phyloP scores from a whole-genome alignment of 2,797 vertebrate genomes.

The Numenius phaeopus region DNA sequence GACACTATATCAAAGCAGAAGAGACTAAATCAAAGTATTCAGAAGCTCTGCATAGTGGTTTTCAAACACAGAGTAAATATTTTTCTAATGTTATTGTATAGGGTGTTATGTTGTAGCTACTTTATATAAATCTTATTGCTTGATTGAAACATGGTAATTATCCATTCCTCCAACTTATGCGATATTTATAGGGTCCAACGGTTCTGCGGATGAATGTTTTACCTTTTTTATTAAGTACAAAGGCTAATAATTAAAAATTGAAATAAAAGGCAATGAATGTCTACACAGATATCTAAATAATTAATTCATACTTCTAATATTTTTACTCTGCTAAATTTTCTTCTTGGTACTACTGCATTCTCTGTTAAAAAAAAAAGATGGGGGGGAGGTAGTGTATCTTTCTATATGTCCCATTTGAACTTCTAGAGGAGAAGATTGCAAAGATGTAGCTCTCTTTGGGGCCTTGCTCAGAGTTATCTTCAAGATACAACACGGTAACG shows the following conservation, averaged over 20 bases:
- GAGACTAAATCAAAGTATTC: neutral
- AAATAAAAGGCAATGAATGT: conserved; percentile 7
- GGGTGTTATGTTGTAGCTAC: neutral
- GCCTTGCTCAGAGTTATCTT: neutral
- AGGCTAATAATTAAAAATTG: conserved; percentile 35
- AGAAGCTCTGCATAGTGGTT: neutral
- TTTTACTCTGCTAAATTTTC: neutral
- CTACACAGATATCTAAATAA: conserved; percentile 13
- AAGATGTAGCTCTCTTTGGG: neutral
- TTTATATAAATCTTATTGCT: neutral
- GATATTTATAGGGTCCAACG: neutral
- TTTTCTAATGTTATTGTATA: neutral
- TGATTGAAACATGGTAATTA: conserved; percentile 19
- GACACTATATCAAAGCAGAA: neutral
- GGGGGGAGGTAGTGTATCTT: rapidly evolving
- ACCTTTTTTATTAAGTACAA: conserved; percentile 10
- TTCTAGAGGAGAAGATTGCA: neutral
- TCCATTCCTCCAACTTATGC: neutral
- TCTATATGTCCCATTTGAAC: neutral
- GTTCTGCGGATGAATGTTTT: neutral
- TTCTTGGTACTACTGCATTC: neutral
- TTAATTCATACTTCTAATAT: neutral
- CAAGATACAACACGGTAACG: neutral
- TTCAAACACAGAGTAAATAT: conserved; percentile 3
- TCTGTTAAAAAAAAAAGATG: neutral